These are phyloP conservation scores for Melanitta fusca DNA, from an alignment of 2,797 vertebrate species.

Conservation along the genomic window DNA sequence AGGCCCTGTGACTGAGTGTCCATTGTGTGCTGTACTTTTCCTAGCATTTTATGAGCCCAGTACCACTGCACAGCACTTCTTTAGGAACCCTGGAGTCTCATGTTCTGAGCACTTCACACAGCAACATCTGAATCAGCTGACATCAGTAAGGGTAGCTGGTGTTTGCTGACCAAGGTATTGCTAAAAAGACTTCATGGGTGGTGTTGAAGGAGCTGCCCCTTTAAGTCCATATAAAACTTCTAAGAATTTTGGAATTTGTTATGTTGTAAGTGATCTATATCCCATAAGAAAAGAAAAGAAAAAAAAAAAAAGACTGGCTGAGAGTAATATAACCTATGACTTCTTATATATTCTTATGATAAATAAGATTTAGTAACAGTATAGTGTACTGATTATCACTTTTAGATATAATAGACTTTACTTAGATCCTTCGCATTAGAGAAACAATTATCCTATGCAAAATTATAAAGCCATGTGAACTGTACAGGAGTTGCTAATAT, in stretches of 20 bases:
- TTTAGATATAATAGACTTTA: background rate
- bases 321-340: background rate
- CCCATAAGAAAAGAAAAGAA: background rate
- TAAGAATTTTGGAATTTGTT: background rate
- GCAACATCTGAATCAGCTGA: background rate
- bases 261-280: background rate
- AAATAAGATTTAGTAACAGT: background rate
- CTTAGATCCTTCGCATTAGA: background rate
- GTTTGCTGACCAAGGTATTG: background rate
- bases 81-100: background rate
- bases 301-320: background rate
- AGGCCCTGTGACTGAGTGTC: background rate
- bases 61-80: background rate
- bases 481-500: constrained; percentile 37
- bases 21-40: background rate
- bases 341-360: background rate
- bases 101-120: background rate
- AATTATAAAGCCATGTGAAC: constrained; percentile 8
- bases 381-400: background rate
- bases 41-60: background rate
- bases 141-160: background rate
- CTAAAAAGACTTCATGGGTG: background rate
- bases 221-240: background rate
- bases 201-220: background rate
- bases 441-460: background rate